A percentile compares a stretch with the other conserved stretches of the same genome.
phyloP scores from a whole-genome alignment of 2,113 vertebrate genomes.

The Heterocephalus glaber region DNA sequence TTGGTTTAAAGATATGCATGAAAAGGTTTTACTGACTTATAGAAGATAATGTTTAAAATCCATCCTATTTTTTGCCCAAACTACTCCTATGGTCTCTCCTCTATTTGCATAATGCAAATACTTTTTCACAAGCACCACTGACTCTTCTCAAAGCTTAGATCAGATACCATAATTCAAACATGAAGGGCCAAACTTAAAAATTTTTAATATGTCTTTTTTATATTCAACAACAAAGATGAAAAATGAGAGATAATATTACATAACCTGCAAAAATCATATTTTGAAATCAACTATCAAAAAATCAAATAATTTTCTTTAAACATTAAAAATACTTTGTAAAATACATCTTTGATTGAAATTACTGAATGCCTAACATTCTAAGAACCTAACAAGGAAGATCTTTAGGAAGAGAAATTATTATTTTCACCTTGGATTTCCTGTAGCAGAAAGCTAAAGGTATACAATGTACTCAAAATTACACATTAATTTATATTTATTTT shows the following conservation, averaged over 20 bases:
- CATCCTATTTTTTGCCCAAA: conserved; percentile 64
- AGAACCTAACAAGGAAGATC: neutral
- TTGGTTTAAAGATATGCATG: conserved; percentile 60
- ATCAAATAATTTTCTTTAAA: neutral
- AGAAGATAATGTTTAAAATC: conserved; percentile 65
- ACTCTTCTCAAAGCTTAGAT: conserved; percentile 54
- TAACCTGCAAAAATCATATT: neutral
- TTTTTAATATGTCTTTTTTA: conserved; percentile 35
- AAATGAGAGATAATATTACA: neutral
- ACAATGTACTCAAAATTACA: neutral
- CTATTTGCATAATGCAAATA: conserved; percentile 65
- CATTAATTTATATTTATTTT: conserved; percentile 56
- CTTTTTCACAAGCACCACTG: conserved; percentile 10
- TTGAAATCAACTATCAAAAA: conserved; percentile 6
- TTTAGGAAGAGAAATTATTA: conserved; percentile 48
- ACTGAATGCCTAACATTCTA: neutral
- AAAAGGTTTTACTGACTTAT: conserved; percentile 54
- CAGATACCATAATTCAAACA: conserved; percentile 52
- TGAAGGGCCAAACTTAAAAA: conserved; percentile 34
- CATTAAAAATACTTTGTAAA: neutral
- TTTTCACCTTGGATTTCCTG: conserved; percentile 26
- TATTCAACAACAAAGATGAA: conserved; percentile 13
- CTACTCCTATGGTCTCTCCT: conserved; percentile 23
- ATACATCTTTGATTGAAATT: conserved; percentile 9
- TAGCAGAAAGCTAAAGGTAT: neutral